Evolutionary conservation across 2,113 vertebrate genomes (phyloP).

Genomic region (Bettongia penicillata): DNA sequence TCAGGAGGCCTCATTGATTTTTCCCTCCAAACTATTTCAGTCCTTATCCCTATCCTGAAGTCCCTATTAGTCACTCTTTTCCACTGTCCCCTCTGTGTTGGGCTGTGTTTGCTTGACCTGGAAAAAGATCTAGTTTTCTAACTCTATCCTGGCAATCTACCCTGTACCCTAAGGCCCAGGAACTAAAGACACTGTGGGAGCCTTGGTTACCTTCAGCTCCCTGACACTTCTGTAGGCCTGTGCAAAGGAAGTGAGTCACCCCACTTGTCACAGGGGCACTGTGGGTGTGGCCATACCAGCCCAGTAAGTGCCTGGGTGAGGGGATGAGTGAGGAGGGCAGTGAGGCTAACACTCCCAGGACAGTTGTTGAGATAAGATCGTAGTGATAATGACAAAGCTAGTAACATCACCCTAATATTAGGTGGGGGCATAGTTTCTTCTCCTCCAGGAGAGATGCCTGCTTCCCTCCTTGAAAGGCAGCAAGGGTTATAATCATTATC

Average conservation of each 20-base stretch:
- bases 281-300: conserved; percentile 52
- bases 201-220: conserved; percentile 1
- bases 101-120: background rate
- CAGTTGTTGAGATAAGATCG: background rate
- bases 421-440: background rate
- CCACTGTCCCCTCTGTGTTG: background rate
- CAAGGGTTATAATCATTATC: conserved; percentile 52
- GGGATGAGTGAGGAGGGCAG: conserved; percentile 19
- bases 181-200: background rate
- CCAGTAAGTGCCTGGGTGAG: background rate
- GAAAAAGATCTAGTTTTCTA: background rate
- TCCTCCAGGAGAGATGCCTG: background rate
- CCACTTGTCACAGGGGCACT: conserved; percentile 40
- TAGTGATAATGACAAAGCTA: background rate
- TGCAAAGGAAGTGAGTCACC: conserved; percentile 73
- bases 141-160: background rate
- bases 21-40: background rate
- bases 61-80: background rate
- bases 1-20: background rate
- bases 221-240: conserved; percentile 49
- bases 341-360: background rate
- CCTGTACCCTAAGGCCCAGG: background rate
- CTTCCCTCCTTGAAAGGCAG: conserved; percentile 19
- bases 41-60: background rate
- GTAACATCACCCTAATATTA: background rate